Conservation (phyloP, 2,797 vertebrate genomes). For the Malurus splendens region DNA sequence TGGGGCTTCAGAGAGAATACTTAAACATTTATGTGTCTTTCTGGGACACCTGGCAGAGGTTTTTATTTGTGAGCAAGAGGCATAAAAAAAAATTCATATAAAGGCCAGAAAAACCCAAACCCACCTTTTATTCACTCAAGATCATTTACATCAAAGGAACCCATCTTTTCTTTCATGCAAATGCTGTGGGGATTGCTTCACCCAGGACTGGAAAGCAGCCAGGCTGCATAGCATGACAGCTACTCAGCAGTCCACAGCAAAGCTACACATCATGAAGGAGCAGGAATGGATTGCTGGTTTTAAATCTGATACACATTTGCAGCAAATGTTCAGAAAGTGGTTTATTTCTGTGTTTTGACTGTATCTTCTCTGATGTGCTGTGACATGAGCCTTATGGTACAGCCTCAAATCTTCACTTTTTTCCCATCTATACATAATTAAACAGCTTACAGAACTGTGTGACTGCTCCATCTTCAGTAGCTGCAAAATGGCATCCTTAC, state of each 20-base stretch:
- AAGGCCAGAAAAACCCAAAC: background rate
- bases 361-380: background rate
- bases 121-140: background rate
- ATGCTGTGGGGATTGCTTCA: slow-evolving; percentile 10
- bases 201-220: slow-evolving; percentile 30
- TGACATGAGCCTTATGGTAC: background rate
- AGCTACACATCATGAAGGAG: background rate
- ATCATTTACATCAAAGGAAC: background rate
- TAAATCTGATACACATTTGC: slow-evolving; percentile 12
- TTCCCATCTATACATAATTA: rapidly evolving
- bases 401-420: background rate
- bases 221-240: slow-evolving; percentile 18
- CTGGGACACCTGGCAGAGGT: background rate
- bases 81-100: background rate
- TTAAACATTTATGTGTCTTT: background rate
- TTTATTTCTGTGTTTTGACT: background rate
- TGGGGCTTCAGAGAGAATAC: background rate
- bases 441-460: background rate
- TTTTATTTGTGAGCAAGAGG: background rate
- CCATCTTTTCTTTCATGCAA: slow-evolving; percentile 8
- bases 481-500: background rate
- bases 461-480: background rate
- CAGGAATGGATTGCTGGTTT: background rate
- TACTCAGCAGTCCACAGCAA: slow-evolving; percentile 11
- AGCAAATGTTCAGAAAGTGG: background rate